These are phyloP conservation scores for Phenganax marumi DNA, from an alignment of 92 coral and sea anemone genomes.

Conservation along the genomic window DNA sequence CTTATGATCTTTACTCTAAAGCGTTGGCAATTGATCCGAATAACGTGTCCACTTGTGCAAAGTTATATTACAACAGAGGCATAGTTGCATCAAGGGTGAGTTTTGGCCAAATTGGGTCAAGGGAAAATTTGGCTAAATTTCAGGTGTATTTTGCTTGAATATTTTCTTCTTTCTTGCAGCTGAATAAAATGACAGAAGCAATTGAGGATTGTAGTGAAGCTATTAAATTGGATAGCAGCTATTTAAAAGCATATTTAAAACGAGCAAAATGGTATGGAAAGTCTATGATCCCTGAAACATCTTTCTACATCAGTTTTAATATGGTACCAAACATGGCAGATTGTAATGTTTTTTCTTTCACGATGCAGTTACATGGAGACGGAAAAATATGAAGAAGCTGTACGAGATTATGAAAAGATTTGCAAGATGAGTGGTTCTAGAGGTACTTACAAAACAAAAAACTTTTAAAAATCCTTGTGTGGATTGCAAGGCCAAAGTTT, in stretches of 20 bases:
- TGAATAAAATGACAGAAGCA: conserved; percentile 72
- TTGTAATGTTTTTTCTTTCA: conserved; percentile 1
- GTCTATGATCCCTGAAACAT: not conserved
- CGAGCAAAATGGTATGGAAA: conserved; percentile 84
- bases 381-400: conserved; percentile 95
- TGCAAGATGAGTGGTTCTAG: conserved; percentile 77
- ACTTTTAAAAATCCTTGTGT: not conserved
- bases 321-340: not conserved
- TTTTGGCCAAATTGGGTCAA: not conserved
- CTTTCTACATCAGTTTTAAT: not conserved
- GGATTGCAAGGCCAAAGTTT: not conserved
- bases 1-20: conserved; percentile 76
- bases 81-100: conserved; percentile 81
- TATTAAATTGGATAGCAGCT: conserved; percentile 71
- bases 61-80: conserved; percentile 89
- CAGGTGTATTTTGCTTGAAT: not conserved
- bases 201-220: conserved; percentile 94
- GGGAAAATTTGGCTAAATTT: not conserved
- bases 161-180: conserved; percentile 42
- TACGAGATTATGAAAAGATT: conserved; percentile 85
- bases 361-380: conserved; percentile 81
- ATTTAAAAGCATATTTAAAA: conserved; percentile 88
- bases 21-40: conserved; percentile 83
- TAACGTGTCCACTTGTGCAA: conserved; percentile 87
- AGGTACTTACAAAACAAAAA: not conserved